A percentile compares a stretch with the other conserved stretches of the same genome.
Conservation (phyloP, 2,888 invertebrate genomes). For the Sarcophaga rosellei region DNA sequence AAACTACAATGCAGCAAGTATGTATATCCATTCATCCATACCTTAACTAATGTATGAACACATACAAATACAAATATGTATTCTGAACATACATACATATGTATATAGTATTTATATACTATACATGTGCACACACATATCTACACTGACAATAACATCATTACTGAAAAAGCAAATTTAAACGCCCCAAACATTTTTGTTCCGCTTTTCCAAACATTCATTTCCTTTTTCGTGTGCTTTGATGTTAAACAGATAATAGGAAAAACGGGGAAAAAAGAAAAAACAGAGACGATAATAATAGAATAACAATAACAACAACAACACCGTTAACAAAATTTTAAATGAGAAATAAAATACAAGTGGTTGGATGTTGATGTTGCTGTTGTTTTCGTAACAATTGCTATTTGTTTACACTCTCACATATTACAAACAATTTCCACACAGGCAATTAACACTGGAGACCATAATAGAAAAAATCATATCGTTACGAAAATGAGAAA, state of each 20-base stretch:
- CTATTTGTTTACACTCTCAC: no score
- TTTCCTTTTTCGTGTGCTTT: constrained; percentile 57
- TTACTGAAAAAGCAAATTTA: constrained; percentile 44
- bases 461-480: no score
- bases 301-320: background rate
- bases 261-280: background rate
- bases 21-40: background rate
- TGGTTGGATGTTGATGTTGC: no score
- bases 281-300: background rate
- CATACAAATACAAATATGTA: no score
- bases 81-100: no score
- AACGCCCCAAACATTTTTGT: constrained; percentile 55
- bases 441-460: no score
- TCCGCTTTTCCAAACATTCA: constrained; percentile 47
- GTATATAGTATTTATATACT: no score
- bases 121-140: background rate
- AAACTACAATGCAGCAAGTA: background rate
- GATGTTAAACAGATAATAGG: constrained; percentile 15
- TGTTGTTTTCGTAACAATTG: no score
- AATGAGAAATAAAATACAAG: no score
- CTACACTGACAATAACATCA: constrained; percentile 18
- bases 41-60: background rate
- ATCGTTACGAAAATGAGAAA: no score
- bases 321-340: background rate
- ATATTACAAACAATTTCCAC: no score